phyloP scores from a whole-genome alignment of 2,113 vertebrate genomes.

The Chionomys nivalis region DNA sequence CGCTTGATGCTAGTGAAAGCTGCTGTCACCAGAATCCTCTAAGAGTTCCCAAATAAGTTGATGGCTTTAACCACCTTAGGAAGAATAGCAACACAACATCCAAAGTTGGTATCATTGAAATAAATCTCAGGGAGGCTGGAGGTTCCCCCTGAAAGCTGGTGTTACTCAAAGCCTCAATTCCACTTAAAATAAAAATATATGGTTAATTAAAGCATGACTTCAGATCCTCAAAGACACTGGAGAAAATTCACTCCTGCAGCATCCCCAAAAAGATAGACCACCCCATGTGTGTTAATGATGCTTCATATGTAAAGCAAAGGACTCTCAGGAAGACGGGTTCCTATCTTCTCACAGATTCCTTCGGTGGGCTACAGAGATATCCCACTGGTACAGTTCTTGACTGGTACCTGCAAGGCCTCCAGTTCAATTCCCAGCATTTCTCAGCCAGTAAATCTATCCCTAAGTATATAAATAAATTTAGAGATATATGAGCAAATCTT shows the following conservation, averaged over 20 bases:
- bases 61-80: conserved; percentile 43
- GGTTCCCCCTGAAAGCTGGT: conserved; percentile 9
- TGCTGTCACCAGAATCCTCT: conserved; percentile 50
- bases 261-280: neutral
- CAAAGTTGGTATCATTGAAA: conserved; percentile 51
- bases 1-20: conserved; percentile 44
- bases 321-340: neutral
- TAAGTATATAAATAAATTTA: neutral
- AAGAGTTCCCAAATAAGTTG: conserved; percentile 45
- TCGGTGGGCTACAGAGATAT: neutral
- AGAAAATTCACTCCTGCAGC: neutral
- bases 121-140: conserved; percentile 57
- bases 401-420: neutral
- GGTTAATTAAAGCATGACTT: conserved; percentile 13
- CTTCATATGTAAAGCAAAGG: conserved; percentile 7
- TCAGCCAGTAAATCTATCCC: neutral
- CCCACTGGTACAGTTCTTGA: neutral
- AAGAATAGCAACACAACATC: conserved; percentile 62
- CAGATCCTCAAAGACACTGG: neutral
- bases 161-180: conserved; percentile 48
- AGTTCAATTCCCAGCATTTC: neutral
- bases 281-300: neutral
- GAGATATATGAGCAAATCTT: neutral
- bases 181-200: neutral
- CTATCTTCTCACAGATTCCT: neutral